These are phyloP conservation scores for Eupithecia pulchellata DNA, from an alignment of 2,888 invertebrate species.

Conservation along the genomic window DNA sequence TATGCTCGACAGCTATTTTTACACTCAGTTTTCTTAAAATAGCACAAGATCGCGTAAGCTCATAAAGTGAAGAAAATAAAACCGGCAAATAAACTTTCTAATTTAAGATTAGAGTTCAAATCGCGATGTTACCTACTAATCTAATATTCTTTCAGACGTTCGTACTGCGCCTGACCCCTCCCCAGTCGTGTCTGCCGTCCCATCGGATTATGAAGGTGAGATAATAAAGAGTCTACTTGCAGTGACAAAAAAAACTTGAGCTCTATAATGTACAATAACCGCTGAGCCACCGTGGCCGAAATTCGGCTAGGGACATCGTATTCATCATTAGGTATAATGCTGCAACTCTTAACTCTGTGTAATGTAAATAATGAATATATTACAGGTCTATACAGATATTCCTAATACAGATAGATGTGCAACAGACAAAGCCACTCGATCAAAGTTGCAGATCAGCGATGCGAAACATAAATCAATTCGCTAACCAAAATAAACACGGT, in stretches of 20 bases:
- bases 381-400: neutral
- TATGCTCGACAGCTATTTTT: slow-evolving; percentile 2
- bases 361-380: neutral
- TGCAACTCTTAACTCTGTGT: neutral
- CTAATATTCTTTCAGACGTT: neutral
- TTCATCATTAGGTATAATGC: neutral
- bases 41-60: slow-evolving; percentile 4
- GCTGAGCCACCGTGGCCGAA: neutral
- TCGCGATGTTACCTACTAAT: neutral
- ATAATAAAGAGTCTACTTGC: neutral
- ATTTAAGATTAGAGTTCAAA: neutral
- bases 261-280: too few species aligned
- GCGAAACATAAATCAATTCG: slow-evolving; percentile 31
- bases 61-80: neutral
- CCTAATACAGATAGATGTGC: slow-evolving; percentile 1
- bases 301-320: neutral
- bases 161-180: neutral
- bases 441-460: slow-evolving; percentile 33
- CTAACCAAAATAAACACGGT: slow-evolving; percentile 27
- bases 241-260: neutral
- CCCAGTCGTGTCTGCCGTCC: neutral
- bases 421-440: slow-evolving; percentile 29
- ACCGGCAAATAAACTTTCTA: neutral
- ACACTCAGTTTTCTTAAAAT: slow-evolving; percentile 8
- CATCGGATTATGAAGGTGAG: neutral